phyloP scores from a whole-genome alignment of 37 sponge, comb jelly and placozoan genomes.

The Petrosia ficiformis region DNA sequence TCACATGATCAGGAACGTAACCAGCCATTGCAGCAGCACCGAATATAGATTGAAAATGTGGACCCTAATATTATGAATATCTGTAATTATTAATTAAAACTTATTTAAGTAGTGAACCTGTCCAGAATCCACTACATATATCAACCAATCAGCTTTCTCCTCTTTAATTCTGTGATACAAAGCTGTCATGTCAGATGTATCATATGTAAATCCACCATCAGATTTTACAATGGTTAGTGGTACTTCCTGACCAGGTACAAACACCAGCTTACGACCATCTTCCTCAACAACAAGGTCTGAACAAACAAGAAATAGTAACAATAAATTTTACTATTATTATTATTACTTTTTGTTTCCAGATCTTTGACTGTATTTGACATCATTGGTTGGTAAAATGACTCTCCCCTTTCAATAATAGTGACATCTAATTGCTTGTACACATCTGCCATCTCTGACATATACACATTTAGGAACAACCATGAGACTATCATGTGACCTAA shows the following conservation, averaged over 20 bases:
- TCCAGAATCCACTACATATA: conserved; percentile 96
- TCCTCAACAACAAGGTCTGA: conserved; percentile 68
- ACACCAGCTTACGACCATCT: conserved; percentile 81
- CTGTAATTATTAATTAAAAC: too few relatives aligned
- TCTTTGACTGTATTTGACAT: conserved; percentile 86
- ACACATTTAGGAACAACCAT: too few relatives aligned
- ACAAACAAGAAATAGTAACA: background rate
- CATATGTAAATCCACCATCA: conserved; percentile 96
- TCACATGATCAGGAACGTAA: conserved; percentile 44
- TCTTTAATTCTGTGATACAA: conserved; percentile 77
- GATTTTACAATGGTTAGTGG: conserved; percentile 93
- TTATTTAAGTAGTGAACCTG: too few relatives aligned
- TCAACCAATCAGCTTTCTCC: conserved; percentile 90
- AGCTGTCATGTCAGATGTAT: conserved; percentile 96
- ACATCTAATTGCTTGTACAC: conserved; percentile 85
- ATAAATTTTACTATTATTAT: background rate
- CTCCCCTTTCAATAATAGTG: conserved; percentile 82
- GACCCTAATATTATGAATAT: conserved; percentile 20
- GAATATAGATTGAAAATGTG: conserved; percentile 81
- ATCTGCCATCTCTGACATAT: conserved; percentile 71
- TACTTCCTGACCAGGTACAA: conserved; percentile 56
- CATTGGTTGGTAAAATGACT: conserved; percentile 93
- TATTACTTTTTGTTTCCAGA: conserved; percentile 69
- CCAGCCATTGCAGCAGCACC: conserved; percentile 70
- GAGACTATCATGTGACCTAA: conserved; percentile 4